Evolutionary conservation across 2,797 vertebrate genomes (phyloP), one percentile per base, ranked within the genome.

Genomic region (Clangula hyemalis): DNA sequence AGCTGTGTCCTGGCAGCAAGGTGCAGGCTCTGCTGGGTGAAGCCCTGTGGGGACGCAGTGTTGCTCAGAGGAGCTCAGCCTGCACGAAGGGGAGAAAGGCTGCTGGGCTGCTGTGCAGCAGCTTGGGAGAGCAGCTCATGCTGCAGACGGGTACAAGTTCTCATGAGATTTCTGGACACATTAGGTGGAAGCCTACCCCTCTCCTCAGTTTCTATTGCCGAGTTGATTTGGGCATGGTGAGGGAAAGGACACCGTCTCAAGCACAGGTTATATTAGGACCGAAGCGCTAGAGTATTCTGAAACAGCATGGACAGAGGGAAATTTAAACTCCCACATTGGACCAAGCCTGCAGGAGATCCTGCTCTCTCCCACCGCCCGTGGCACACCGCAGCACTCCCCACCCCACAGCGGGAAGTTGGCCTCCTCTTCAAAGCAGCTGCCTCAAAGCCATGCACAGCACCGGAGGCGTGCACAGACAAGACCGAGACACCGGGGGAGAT

Each of bases 391-490:
- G 30, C 16, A 11, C 49, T 65, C 66, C 72, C 36, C 7, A 56
- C 53, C 47, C 53, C 60, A 61, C 72, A 56, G 38, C 39, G 78
- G 68, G 43, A 91, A 88, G 85, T 39, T 79, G 74, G 92, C 71
- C 30, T 27, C 64, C 3, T 14, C 83, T 91, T 94, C 88, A 90
- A 95, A 93, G 85, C 47, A 81, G 51, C 47, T 62, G 30, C 86
- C 90, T 92, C 47, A 78, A 73, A 94, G 56, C 34, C 83, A 9
- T 2, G 83, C 43, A 39, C 86, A 82, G 11, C 60, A 57, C 60
- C 68, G 43, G 51, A 66, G 74, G 43, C 30, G 34, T 53, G 77
- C 68, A 60, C 16, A 22, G 51, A 81, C 80, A 85, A 27, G 88
- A 90, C 81, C 3, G 11, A 65, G 54, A 51, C 76, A 65, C 3